Evolutionary conservation across 2,888 invertebrate genomes (phyloP).

Genomic region (Aspidiotus rigidus): DNA sequence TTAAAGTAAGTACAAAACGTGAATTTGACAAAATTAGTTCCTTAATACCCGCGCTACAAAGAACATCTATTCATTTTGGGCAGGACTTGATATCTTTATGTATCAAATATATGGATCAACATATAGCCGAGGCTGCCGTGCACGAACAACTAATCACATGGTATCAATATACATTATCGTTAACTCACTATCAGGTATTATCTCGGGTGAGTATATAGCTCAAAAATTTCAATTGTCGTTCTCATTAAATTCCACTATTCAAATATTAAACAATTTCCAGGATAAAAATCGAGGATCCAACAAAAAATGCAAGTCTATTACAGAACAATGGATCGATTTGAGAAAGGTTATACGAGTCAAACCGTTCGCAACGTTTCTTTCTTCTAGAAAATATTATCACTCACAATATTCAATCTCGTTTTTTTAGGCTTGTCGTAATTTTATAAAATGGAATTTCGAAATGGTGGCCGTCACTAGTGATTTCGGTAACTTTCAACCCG

Average conservation of each 20-base stretch:
- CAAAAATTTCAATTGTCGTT: not conserved
- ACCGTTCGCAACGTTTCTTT: not conserved
- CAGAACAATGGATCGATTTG: constrained; percentile 22
- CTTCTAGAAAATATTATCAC: not conserved
- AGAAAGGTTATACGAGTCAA: constrained; percentile 11
- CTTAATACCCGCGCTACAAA: too few relatives aligned
- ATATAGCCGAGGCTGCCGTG: constrained; percentile 73
- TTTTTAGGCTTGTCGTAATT: constrained; percentile 62
- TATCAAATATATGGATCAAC: constrained; percentile 75
- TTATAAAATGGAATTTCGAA: constrained; percentile 85
- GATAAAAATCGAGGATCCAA: constrained; percentile 17
- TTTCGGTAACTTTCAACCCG: constrained; percentile 71
- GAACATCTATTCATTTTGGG: constrained; percentile 33
- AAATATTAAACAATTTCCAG: constrained; percentile 1
- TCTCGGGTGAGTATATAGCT: constrained; percentile 43
- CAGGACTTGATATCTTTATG: constrained; percentile 75
- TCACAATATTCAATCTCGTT: constrained; percentile 5
- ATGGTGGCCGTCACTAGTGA: constrained; percentile 67
- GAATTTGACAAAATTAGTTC: too few relatives aligned
- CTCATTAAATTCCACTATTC: not conserved
- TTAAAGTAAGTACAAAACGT: constrained; percentile 51
- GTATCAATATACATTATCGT: constrained; percentile 80
- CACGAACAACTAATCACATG: constrained; percentile 77
- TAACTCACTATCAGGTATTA: constrained; percentile 64
- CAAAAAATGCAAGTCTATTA: constrained; percentile 19